Evolutionary conservation across 2,113 vertebrate species (phyloP).

Genomic region (Leptodactylus fuscus): DNA sequence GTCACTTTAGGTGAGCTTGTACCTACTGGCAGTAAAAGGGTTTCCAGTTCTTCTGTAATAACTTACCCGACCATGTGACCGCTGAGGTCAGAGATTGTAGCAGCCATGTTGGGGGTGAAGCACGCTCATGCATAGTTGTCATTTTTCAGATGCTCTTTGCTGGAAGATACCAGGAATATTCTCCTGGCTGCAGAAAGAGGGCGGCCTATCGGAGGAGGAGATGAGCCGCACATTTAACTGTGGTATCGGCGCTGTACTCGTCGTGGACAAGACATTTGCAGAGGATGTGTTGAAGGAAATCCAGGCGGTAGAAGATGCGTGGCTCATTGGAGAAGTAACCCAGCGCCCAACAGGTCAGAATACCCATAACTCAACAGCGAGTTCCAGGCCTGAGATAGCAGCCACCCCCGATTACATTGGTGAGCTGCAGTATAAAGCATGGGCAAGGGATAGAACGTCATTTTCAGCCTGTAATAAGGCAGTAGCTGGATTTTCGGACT

Average conservation of each 20-base stretch:
- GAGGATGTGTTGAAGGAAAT: constrained; percentile 79
- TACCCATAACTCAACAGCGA: not conserved
- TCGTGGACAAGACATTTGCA: constrained; percentile 76
- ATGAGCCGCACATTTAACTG: constrained; percentile 85
- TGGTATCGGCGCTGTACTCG: constrained; percentile 82
- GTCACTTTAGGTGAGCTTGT: constrained; percentile 84
- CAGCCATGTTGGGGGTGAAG: too few relatives aligned
- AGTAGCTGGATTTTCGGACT: too few relatives aligned
- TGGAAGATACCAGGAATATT: constrained; percentile 87
- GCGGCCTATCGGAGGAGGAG: constrained; percentile 81
- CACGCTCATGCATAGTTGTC: too few relatives aligned
- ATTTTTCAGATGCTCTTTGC: constrained; percentile 79
- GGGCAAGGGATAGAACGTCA: too few relatives aligned
- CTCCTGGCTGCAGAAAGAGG: constrained; percentile 84
- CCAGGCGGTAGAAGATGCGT: constrained; percentile 75
- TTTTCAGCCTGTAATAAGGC: too few relatives aligned
- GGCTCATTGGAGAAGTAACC: constrained; percentile 82
- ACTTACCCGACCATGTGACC: too few relatives aligned
- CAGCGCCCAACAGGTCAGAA: constrained; percentile 73
- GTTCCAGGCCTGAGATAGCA: too few relatives aligned
- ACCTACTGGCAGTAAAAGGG: too few relatives aligned
- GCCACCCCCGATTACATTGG: too few relatives aligned
- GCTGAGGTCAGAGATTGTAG: too few relatives aligned
- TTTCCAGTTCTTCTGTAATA: too few relatives aligned
- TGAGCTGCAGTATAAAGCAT: too few relatives aligned